Conservation (phyloP, 2,113 vertebrate species). For the Paramisgurnus dabryanus region DNA sequence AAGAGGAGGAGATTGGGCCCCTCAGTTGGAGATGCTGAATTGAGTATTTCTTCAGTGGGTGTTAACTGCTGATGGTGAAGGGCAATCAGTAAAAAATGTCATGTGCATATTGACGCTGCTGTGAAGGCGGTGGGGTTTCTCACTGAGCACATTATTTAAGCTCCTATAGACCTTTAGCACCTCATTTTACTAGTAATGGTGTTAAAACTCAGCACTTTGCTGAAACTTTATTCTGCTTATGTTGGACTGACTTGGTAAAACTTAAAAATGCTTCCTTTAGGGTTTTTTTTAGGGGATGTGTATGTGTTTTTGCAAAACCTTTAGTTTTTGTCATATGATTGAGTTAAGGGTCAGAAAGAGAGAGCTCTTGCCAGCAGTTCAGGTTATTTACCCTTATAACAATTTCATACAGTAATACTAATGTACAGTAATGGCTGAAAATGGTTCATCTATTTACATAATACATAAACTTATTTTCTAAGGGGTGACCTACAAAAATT, state of each 20-base stretch:
- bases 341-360: no score
- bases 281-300: neutral
- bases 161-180: neutral
- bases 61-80: conserved; percentile 45
- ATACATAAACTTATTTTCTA: no score
- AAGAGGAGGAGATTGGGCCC: conserved; percentile 28
- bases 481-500: no score
- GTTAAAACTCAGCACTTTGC: neutral
- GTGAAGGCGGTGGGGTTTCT: conserved; percentile 24
- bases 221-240: neutral
- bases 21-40: conserved; percentile 32
- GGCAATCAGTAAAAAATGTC: conserved; percentile 24
- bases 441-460: no score
- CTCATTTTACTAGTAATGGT: neutral
- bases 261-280: neutral
- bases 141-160: conserved; percentile 16
- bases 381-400: no score
- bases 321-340: neutral
- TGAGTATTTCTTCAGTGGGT: conserved; percentile 29
- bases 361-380: no score
- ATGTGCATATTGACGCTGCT: conserved; percentile 31
- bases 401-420: no score
- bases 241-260: neutral
- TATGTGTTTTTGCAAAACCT: neutral
- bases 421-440: no score